Conservation (phyloP, 2,113 vertebrate genomes). For the Pavo muticus region DNA sequence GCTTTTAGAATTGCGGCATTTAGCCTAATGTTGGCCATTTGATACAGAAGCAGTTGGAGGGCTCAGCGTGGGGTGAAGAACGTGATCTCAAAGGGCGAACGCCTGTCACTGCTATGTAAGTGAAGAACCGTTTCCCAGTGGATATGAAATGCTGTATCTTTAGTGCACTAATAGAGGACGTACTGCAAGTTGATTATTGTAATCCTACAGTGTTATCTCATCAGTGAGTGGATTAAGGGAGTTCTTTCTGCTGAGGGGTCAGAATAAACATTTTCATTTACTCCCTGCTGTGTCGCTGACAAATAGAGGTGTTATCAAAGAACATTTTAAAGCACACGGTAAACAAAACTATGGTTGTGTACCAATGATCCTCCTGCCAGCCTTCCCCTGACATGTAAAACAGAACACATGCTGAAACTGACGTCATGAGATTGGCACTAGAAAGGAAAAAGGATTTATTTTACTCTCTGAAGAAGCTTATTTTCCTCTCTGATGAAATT, state of each 20-base stretch:
- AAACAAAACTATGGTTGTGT: conserved; percentile 64
- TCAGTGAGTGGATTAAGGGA: conserved; percentile 82
- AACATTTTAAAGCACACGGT: conserved; percentile 56
- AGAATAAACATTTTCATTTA: conserved; percentile 84
- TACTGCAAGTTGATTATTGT: conserved; percentile 81
- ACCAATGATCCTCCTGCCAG: background rate
- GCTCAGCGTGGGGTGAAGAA: conserved; percentile 66
- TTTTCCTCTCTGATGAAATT: background rate
- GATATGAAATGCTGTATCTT: conserved; percentile 72
- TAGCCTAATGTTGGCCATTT: conserved; percentile 64
- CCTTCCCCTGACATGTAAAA: background rate
- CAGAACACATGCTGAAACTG: background rate
- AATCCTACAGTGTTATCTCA: conserved; percentile 82
- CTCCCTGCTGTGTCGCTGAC: conserved; percentile 78
- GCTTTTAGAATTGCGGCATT: conserved; percentile 42
- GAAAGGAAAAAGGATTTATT: background rate
- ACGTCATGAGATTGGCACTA: background rate
- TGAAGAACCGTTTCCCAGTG: conserved; percentile 61
- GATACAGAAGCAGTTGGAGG: conserved; percentile 56
- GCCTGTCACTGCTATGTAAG: conserved; percentile 74
- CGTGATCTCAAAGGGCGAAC: conserved; percentile 66
- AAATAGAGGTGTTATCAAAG: conserved; percentile 75
- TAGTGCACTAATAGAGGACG: conserved; percentile 77
- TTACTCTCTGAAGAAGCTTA: background rate
- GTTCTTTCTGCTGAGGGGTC: conserved; percentile 78